Percentiles rank a stretch among this genome's conserved stretches.
phyloP scores from a whole-genome alignment of 2,797 vertebrate genomes.

The Furcifer pardalis region DNA sequence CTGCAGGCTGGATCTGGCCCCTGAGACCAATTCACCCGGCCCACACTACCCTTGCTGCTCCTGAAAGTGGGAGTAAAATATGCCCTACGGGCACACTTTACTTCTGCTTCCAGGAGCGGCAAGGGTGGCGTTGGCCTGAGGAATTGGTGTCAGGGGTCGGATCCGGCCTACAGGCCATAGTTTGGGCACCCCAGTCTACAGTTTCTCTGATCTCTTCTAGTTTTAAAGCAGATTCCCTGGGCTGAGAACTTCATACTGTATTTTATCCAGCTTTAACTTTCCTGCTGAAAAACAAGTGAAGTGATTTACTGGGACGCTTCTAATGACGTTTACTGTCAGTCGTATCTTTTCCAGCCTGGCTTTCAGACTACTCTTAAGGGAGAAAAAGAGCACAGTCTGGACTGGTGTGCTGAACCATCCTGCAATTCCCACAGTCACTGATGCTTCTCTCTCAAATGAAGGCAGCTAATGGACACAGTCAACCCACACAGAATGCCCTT shows the following conservation, averaged over 20 bases:
- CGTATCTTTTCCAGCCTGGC: not conserved
- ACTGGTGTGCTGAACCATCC: not conserved
- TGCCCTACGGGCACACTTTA: no score
- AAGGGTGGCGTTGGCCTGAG: no score
- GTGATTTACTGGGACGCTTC: not conserved
- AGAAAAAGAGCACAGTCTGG: not conserved
- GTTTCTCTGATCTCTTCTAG: not conserved
- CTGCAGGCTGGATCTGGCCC: no score
- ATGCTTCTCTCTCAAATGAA: not conserved
- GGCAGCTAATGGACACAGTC: not conserved
- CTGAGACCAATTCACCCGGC: no score
- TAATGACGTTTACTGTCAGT: not conserved
- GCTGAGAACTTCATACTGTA: conserved; percentile 25
- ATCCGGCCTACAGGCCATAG: no score
- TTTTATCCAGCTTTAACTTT: conserved; percentile 25
- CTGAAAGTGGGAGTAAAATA: no score
- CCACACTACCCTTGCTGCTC: no score
- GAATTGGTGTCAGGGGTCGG: no score
- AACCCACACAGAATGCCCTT: not conserved
- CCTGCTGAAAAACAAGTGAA: conserved; percentile 17
- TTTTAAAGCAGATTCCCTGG: not conserved
- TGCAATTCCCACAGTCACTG: not conserved
- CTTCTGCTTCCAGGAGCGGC: no score
- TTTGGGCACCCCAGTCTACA: no score
- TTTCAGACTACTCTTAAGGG: not conserved